Base-by-base conservation (phyloP, 2,797 vertebrate genomes). In the Sebastes goodei region DNA sequence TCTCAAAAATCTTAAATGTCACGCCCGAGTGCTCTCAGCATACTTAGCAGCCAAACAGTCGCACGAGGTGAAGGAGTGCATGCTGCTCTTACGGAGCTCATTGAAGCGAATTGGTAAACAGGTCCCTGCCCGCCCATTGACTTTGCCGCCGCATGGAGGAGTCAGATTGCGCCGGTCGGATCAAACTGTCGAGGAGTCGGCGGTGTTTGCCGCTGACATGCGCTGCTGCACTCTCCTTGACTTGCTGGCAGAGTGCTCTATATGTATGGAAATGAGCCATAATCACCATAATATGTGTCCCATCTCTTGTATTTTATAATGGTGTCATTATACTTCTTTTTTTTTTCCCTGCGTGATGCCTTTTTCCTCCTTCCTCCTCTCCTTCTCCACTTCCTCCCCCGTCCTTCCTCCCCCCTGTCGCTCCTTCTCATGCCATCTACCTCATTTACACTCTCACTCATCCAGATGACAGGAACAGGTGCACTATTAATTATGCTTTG, bases 221-320 rank as follows among this genome's bases (percentile, higher is more conserved):
- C 85, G 61, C 62, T 27, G 14, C 83, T 90, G 90, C 93, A 86
- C 89, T 91, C 91, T 93, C 93, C 91, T 93, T 91, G 93, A 94
- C 91, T 90, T 73, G 10, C 78, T 86, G 77, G 89, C 84, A 67
- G 84, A 89, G 89, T 86, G 82, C 88, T 93, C 90, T 84, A 91
- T 95, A 93, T 96, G 92, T 94, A 95, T 96, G 94, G 90, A 95
- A 95, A 96, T 96, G 82, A 94, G 90, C 59, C 76, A 62, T 93
- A 94, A 95, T 96, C 88, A 94, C 86, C 79, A 87, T 93, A 92
- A 95, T 93, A 89, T 91, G 92, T 94, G 89, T 93, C 88, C 92
- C 90, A 79, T 91, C 91, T 86, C 92, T 91, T 84, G 88, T 93
- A 90, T 91, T 92, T 91, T 90, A 90, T 91, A 93, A 91, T 91